These are phyloP conservation scores for Drosophila mimica DNA, from an alignment of 2,888 invertebrate species.

Conservation along the genomic window DNA sequence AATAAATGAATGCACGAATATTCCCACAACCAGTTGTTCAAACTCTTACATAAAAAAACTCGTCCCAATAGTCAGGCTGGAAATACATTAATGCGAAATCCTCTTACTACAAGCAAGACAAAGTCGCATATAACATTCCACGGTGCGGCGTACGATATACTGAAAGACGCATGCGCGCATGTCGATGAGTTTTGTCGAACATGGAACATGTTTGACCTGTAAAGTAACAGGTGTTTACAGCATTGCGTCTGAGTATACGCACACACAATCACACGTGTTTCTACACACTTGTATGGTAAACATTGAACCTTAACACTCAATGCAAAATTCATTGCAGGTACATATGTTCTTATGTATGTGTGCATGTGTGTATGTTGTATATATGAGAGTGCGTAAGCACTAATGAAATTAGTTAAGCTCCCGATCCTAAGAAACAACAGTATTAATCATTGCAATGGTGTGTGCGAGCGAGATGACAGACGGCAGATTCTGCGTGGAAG, in stretches of 20 bases:
- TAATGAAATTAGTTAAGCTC: slow-evolving; percentile 8
- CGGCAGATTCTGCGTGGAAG: neutral
- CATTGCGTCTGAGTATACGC: slow-evolving; percentile 5
- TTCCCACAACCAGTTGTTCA: neutral
- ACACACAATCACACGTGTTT: slow-evolving; percentile 13
- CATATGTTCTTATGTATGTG: slow-evolving; percentile 1
- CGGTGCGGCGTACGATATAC: slow-evolving; percentile 30
- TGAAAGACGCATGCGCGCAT: slow-evolving; percentile 58
- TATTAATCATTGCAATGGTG: slow-evolving; percentile 5
- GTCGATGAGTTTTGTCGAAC: slow-evolving; percentile 35
- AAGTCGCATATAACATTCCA: slow-evolving; percentile 20
- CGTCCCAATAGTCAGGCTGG: neutral
- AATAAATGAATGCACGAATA: neutral
- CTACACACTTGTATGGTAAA: slow-evolving; percentile 33
- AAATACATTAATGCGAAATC: neutral
- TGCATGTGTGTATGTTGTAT: neutral
- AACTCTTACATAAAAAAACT: neutral
- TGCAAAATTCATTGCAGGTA: slow-evolving; percentile 36
- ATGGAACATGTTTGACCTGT: slow-evolving; percentile 60
- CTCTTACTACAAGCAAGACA: neutral
- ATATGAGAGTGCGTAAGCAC: slow-evolving; percentile 2
- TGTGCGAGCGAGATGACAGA: slow-evolving; percentile 3
- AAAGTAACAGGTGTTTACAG: slow-evolving; percentile 63
- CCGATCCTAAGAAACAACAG: neutral
- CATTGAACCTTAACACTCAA: slow-evolving; percentile 29